Evolutionary conservation across 2,113 vertebrate genomes (phyloP).

Genomic region (Clinocottus analis): DNA sequence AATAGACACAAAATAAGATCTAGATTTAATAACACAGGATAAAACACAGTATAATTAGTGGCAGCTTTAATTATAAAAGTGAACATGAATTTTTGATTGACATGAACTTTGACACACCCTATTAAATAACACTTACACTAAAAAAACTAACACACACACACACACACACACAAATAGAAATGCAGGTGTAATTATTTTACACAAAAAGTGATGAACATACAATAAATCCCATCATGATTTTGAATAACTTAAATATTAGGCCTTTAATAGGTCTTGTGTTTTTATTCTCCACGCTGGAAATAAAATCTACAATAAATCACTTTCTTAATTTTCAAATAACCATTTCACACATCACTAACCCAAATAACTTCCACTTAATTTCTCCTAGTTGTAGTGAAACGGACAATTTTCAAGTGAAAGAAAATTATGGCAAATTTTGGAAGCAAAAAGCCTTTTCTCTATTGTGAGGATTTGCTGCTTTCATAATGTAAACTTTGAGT

Average conservation of each 20-base stretch:
- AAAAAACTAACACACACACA: background rate
- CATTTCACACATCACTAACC: background rate
- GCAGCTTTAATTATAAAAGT: background rate
- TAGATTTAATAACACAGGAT: background rate
- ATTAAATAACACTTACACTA: background rate
- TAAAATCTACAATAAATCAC: background rate
- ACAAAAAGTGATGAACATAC: background rate
- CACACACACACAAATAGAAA: background rate
- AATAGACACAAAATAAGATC: background rate
- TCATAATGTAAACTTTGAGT: background rate
- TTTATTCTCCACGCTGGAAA: background rate
- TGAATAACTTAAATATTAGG: background rate
- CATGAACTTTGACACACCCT: constrained; percentile 1
- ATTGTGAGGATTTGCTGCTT: background rate
- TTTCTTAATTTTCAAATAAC: background rate
- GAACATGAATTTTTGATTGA: constrained; percentile 3
- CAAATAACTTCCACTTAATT: background rate
- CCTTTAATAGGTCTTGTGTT: background rate
- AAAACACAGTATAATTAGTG: background rate
- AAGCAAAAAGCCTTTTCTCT: background rate
- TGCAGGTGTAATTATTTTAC: background rate
- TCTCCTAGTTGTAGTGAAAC: background rate
- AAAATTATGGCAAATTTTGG: too few species aligned
- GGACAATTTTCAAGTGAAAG: background rate
- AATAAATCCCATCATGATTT: background rate